Percentiles rank a stretch among this genome's conserved stretches.
Evolutionary conservation across 2,113 vertebrate species (phyloP).

Genomic region (Oxyruncus cristatus): DNA sequence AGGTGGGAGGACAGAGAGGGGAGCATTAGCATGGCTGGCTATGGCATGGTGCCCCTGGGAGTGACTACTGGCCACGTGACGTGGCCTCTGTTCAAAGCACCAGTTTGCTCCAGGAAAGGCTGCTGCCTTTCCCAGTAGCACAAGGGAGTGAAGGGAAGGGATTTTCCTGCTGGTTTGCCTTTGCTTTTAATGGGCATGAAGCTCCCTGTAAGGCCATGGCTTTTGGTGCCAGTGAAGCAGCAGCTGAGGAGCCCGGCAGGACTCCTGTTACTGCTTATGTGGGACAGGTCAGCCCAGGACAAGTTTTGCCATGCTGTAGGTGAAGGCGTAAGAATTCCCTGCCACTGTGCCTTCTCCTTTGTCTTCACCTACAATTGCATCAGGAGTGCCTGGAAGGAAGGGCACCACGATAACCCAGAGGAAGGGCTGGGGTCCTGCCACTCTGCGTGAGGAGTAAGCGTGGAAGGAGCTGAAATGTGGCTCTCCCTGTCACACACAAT

Average conservation of each 20-base stretch:
- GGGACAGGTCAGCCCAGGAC: neutral
- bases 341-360: neutral
- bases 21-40: neutral
- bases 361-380: neutral
- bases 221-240: neutral
- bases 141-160: neutral
- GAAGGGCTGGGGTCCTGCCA: neutral
- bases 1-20: neutral
- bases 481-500: neutral
- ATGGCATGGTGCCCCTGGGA: rapidly evolving
- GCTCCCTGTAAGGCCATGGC: neutral
- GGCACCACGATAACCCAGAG: neutral
- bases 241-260: neutral
- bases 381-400: neutral
- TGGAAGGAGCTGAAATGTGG: neutral
- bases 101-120: neutral
- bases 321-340: neutral
- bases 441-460: rapidly evolving
- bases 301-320: neutral
- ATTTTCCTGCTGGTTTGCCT: neutral
- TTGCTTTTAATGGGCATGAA: neutral
- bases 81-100: neutral
- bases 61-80: neutral
- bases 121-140: neutral
- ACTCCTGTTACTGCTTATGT: neutral